Base-by-base conservation (phyloP, 2,797 vertebrate species). In the Acipenser ruthenus region DNA sequence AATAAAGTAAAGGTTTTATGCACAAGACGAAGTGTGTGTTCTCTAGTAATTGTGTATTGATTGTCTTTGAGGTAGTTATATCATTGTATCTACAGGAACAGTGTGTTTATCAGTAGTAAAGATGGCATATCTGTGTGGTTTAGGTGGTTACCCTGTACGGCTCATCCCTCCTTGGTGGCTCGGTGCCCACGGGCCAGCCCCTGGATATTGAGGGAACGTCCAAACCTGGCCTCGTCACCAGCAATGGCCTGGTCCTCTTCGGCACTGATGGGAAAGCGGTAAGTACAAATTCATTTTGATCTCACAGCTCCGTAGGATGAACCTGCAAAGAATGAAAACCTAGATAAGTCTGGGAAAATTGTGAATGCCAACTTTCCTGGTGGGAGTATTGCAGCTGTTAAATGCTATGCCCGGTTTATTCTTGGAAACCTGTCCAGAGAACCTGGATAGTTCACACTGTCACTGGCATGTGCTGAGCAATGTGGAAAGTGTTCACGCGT, bases 221-320 rank as follows among this genome's bases (percentile, higher is more conserved):
- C 68, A 92, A 88, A 72, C 87, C 93, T 1, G 90, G 92, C 51
- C 74, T 95, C 56, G 81, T 98, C 74, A 90, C 95, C 71, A 94
- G 91, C 82, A 93, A 84, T 0, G 96, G 96, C 2, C 88, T 99
- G 0, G 85, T 97, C 2, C 18, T 99, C 63, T 93, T 90, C 51
- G 96, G 96, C 49, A 91, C 86, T 0, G 95, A 99, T 64, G 90
- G 89, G 8, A 95, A 96, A 78, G 88, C 90, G 71, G 96, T 99
- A 83, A 89, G 93, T 87, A 60, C 18, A 37, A 37, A 37, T 37
- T 4, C 5, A 37, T 37, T 37, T 37, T 37, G 18, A 37, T 23
- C 9, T 8, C 50, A 23, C 6, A 23, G 62, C 62, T 63, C 18
- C 13, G 15, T 9, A 8, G 7, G 8, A 11, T 60, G 37, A 10